Conservation (phyloP, 2,113 vertebrate genomes). For the Strix uralensis region DNA sequence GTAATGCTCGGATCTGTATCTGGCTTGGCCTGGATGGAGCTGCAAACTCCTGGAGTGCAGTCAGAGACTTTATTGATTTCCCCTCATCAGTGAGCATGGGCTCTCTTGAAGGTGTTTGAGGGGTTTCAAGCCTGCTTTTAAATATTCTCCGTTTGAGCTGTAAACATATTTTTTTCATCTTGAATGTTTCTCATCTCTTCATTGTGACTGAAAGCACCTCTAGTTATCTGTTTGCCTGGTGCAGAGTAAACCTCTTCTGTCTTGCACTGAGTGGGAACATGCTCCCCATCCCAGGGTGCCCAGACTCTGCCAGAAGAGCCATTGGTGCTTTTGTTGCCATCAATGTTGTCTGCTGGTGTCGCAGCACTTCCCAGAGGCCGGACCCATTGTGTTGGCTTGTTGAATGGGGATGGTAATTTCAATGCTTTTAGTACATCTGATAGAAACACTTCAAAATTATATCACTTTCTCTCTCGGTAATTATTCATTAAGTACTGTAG, state of each 20-base stretch:
- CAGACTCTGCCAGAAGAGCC: neutral
- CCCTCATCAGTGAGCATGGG: neutral
- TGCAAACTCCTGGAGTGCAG: neutral
- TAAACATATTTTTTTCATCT: neutral
- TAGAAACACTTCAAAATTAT: neutral
- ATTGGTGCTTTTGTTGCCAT: rapidly evolving
- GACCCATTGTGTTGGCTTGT: neutral
- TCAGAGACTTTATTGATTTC: neutral
- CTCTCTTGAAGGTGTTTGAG: neutral
- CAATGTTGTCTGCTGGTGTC: rapidly evolving
- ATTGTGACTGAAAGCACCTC: neutral
- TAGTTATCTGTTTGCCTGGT: neutral
- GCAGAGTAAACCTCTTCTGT: neutral
- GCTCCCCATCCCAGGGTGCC: neutral
- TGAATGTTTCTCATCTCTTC: neutral
- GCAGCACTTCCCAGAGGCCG: rapidly evolving
- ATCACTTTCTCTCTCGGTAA: neutral
- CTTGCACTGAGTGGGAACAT: rapidly evolving
- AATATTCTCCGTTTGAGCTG: neutral
- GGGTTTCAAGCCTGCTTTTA: neutral
- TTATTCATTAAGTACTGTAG: neutral
- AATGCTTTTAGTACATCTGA: neutral
- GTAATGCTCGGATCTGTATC: neutral
- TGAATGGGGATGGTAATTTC: neutral
- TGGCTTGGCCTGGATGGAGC: neutral